Percentiles rank a stretch among this genome's conserved stretches.
phyloP scores from a whole-genome alignment of 2,797 vertebrate species.

The Spinibarbus caldwelli region DNA sequence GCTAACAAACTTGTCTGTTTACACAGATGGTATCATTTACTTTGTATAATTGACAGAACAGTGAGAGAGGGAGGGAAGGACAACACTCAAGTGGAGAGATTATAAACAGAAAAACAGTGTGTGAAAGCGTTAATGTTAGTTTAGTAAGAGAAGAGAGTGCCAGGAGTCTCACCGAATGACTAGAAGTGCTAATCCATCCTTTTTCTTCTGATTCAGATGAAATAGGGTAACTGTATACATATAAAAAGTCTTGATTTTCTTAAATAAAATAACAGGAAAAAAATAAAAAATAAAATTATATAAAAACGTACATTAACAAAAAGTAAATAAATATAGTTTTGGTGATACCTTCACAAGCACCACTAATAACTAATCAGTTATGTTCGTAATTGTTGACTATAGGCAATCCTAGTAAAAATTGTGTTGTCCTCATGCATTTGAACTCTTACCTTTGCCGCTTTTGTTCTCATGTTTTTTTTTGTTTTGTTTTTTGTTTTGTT shows the following conservation, averaged over 20 bases:
- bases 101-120: conserved; percentile 59
- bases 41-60: conserved; percentile 59
- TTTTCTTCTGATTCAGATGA: not conserved
- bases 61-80: conserved; percentile 58
- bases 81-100: conserved; percentile 52
- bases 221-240: not conserved
- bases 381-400: not conserved
- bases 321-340: not conserved
- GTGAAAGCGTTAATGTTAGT: conserved; percentile 26
- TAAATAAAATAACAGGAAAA: not conserved
- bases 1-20: conserved; percentile 64
- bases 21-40: conserved; percentile 72
- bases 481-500: not conserved
- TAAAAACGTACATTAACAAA: not conserved
- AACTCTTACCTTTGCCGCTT: not conserved
- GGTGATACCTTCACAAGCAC: not conserved
- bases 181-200: not conserved
- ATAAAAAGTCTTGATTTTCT: not conserved
- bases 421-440: not conserved
- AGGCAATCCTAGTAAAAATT: not conserved
- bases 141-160: not conserved
- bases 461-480: not conserved
- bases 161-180: conserved; percentile 7
- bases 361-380: not conserved
- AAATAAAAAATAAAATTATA: not conserved